phyloP scores from a whole-genome alignment of 2,888 invertebrate genomes.

The Drosophila anceps region DNA sequence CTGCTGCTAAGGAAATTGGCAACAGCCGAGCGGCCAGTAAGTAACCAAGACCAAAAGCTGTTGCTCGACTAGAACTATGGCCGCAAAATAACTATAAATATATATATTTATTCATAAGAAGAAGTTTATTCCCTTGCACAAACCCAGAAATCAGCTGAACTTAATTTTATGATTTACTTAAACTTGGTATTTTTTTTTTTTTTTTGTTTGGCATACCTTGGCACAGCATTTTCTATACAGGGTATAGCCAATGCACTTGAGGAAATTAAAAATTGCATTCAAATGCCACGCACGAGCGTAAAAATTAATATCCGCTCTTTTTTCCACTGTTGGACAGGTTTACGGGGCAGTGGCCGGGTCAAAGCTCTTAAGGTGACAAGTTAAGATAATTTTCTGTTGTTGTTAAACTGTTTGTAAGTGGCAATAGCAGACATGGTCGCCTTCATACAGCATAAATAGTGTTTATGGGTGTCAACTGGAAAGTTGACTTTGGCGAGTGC shows the following conservation, averaged over 20 bases:
- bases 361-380: constrained; percentile 6
- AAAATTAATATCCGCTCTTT: constrained; percentile 73
- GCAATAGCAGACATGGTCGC: no score
- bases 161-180: no score
- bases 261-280: constrained; percentile 73
- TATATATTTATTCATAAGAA: no score
- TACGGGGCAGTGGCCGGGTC: constrained; percentile 1
- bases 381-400: background rate
- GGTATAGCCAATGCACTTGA: constrained; percentile 54
- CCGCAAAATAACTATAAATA: background rate
- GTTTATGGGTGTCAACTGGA: background rate
- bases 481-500: no score
- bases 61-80: background rate
- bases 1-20: constrained; percentile 63
- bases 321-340: constrained; percentile 30
- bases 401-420: background rate
- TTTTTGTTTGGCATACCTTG: no score
- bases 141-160: no score
- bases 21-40: constrained; percentile 32
- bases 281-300: constrained; percentile 73
- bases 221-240: background rate
- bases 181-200: no score
- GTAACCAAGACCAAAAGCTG: background rate
- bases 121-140: no score
- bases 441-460: background rate